Base-by-base conservation (phyloP, 2,797 vertebrate species). In the Ispidina picta region DNA sequence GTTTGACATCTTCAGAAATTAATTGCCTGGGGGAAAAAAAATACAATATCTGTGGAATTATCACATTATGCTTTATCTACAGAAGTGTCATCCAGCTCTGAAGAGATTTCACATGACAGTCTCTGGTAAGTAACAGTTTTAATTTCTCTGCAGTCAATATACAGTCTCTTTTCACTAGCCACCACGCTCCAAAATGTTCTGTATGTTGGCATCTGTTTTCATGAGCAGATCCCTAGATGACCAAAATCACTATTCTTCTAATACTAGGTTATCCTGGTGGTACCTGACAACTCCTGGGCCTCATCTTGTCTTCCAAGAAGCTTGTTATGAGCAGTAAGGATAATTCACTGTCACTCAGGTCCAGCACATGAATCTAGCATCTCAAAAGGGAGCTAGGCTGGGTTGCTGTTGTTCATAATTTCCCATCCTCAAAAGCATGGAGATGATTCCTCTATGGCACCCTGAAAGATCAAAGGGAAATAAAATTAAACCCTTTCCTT, bases 61-160 rank as follows among this genome's bases (percentile, higher is more conserved):
- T 6, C 39, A 35, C 39, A 55, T 85, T 70, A 79, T 70, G 23
- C 49, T 25, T 68, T 70, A 74, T 60, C 58, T 83, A 25, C 21
- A 58, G 54, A 64, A 68, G 83, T 44, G n/a, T 68, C 66, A 91
- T 23, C 11, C 65, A 83, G 28, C 60, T 85, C 58, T 70, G 58
- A 86, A 77, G 49, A 71, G 58, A 60, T 66, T 83, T 83, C 66
- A 66, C 44, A 33, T 0, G 13, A 74, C 51, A 78, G 90, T 88
- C 41, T 68, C 46, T 16, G 58, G 12, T 80, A 89, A 95, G 35
- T 65, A 48, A n/a, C 60, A 88, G n/a, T 66, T 51, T 54, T 55
- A 72, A 83, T 88, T 63, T 77, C 85, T 63, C 58, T 90, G 54
- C 77, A 80, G 69, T 51, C 23, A 70, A 35, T 83, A 80, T 81